Evolutionary conservation across 2,113 vertebrate species (phyloP).

Genomic region (Ariopsis seemanni): DNA sequence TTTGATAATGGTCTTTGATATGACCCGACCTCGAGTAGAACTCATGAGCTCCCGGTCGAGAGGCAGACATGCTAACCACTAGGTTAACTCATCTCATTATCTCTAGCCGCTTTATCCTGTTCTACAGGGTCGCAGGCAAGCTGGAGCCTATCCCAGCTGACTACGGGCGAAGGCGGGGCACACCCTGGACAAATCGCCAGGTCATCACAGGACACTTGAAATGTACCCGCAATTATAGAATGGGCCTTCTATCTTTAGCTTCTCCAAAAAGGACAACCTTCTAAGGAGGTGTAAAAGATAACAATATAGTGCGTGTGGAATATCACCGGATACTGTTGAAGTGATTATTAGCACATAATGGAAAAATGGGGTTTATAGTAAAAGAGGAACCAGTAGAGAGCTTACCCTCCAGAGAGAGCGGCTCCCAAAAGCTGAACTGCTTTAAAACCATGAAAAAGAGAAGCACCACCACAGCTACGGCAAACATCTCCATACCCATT

Average conservation of each 20-base stretch:
- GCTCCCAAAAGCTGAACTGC: slow-evolving; percentile 90
- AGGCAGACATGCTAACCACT: too few relatives aligned
- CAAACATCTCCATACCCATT: slow-evolving; percentile 92
- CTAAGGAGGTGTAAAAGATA: neutral
- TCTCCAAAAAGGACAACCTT: neutral
- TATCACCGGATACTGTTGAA: neutral
- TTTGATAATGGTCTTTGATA: too few relatives aligned
- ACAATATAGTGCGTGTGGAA: neutral
- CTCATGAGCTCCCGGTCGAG: too few relatives aligned
- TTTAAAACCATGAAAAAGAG: slow-evolving; percentile 89
- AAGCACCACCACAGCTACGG: slow-evolving; percentile 82
- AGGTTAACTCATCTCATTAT: too few relatives aligned
- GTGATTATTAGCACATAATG: neutral
- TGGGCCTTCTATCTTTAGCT: neutral
- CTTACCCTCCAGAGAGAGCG: slow-evolving; percentile 89
- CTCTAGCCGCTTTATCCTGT: too few relatives aligned
- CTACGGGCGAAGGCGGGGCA: too few relatives aligned
- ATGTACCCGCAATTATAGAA: too few relatives aligned
- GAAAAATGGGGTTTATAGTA: neutral
- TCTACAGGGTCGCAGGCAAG: too few relatives aligned
- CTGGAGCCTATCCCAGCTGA: too few relatives aligned
- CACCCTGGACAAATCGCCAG: too few relatives aligned
- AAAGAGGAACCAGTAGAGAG: neutral
- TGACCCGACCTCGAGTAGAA: too few relatives aligned
- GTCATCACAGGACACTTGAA: too few relatives aligned